Evolutionary conservation across 2,797 vertebrate genomes (phyloP), one percentile per base, ranked within the genome.

Genomic region (Euthynnus affinis): DNA sequence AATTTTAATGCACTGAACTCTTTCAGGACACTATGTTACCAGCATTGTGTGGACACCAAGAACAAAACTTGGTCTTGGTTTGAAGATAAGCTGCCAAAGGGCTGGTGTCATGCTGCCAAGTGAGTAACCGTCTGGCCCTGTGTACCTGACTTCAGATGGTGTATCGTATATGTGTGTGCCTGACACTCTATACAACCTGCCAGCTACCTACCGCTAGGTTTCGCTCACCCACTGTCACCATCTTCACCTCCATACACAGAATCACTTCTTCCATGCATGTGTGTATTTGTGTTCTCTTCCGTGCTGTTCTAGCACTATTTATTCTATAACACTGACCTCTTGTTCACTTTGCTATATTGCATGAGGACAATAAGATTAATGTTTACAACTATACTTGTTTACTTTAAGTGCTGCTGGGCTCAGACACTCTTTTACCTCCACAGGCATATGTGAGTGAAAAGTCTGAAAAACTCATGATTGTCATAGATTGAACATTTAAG

Each of bases 11-110:
- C 57, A 34, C 37, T 65, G 53, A 63, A 80, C 52, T 34, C 37
- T 49, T 76, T 83, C 66, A 96, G 96, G 95, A 96, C 86, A 95
- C 92, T 0, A 84, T 78, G 96, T 68, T 95, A 94, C 1, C 94
- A 94, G 56, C 96, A 94, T 76, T 95, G 78, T 40, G 94, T 94
- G 74, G 95, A 96, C 64, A 80, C 90, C 58, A 94, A 95, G 82
- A 94, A 90, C 62, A 95, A 94, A 90, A 93, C 81, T 60, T 95
- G 95, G 92, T 89, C 90, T 46, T 92, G 92, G 6, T 96, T 96
- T 88, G 95, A 96, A 81, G 95, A 95, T 34, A 94, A 93, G 78
- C 93, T 96, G 51, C 94, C 92, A 44, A 95, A 95, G 85, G 92
- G 91, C 70, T 95, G 95, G 92, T 93, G 95, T 52, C 95, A 92